Conservation (phyloP, 2,113 vertebrate species). For the Xyrauchen texanus region DNA sequence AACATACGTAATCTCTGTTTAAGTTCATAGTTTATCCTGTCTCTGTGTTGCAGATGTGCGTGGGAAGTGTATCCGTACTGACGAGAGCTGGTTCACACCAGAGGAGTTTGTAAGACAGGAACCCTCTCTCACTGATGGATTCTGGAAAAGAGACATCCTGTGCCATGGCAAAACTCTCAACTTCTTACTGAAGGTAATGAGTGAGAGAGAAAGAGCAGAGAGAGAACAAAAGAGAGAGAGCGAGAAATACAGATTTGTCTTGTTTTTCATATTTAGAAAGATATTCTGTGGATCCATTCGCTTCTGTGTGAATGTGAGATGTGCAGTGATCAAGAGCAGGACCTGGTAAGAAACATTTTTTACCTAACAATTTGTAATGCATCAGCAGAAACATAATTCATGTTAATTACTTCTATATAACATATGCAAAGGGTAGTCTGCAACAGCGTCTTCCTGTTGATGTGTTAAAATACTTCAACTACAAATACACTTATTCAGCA, state of each 20-base stretch:
- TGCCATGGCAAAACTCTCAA: constrained; percentile 60
- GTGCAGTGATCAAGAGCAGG: constrained; percentile 34
- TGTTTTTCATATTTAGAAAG: constrained; percentile 57
- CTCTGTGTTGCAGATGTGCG: constrained; percentile 47
- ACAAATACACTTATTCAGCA: too few species aligned
- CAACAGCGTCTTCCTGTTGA: too few species aligned
- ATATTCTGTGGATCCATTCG: constrained; percentile 45
- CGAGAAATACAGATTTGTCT: background rate
- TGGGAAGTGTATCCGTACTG: constrained; percentile 71
- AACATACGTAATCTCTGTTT: too few species aligned
- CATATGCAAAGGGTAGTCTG: too few species aligned
- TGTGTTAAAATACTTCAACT: too few species aligned
- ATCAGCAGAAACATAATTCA: background rate
- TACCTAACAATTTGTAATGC: too few species aligned
- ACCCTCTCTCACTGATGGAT: background rate
- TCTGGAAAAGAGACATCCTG: constrained; percentile 67
- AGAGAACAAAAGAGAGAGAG: too few species aligned
- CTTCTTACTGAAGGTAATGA: constrained; percentile 59
- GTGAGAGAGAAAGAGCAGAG: too few species aligned
- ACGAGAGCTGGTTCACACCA: constrained; percentile 67
- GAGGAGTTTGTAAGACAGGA: constrained; percentile 59
- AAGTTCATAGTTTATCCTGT: too few species aligned
- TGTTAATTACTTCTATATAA: too few species aligned
- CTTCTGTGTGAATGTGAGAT: constrained; percentile 43
- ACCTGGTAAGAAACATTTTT: constrained; percentile 56